A percentile compares a stretch with the other conserved stretches of the same genome.
phyloP scores from a whole-genome alignment of 2,888 invertebrate genomes.

The Apamea sordens region DNA sequence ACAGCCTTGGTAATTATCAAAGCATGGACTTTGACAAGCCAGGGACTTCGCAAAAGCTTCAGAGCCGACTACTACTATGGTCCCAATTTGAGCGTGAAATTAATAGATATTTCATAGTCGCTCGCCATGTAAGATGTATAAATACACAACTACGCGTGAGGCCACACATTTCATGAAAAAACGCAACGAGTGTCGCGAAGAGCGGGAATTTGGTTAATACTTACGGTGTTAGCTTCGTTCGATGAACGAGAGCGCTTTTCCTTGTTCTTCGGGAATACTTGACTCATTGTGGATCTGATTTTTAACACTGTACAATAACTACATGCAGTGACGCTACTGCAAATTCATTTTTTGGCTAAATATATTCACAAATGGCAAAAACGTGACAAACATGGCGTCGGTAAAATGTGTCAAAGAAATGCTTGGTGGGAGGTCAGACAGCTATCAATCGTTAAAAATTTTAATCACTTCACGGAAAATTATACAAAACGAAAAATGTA shows the following conservation, averaged over 20 bases:
- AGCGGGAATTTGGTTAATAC: slow-evolving; percentile 83
- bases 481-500: slow-evolving; percentile 1
- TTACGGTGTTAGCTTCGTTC: slow-evolving; percentile 80
- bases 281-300: slow-evolving; percentile 77
- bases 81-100: neutral
- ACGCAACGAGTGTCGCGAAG: slow-evolving; percentile 71
- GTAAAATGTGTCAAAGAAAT: slow-evolving; percentile 76
- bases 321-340: slow-evolving; percentile 51
- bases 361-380: slow-evolving; percentile 84
- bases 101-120: slow-evolving; percentile 49
- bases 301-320: slow-evolving; percentile 56
- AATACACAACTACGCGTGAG: slow-evolving; percentile 81
- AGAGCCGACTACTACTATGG: neutral
- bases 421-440: slow-evolving; percentile 67
- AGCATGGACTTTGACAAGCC: slow-evolving; percentile 68
- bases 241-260: slow-evolving; percentile 78
- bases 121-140: slow-evolving; percentile 65
- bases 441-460: slow-evolving; percentile 19
- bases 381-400: slow-evolving; percentile 90
- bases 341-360: slow-evolving; percentile 74
- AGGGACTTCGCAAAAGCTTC: slow-evolving; percentile 56
- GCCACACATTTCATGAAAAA: slow-evolving; percentile 68
- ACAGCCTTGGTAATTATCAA: slow-evolving; percentile 24
- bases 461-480: slow-evolving; percentile 24
- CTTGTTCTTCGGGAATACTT: slow-evolving; percentile 75